Percentiles rank a stretch among this genome's conserved stretches.
These are phyloP conservation scores for Calidris pugnax DNA, from an alignment of 2,113 vertebrate genomes.

Conservation along the genomic window DNA sequence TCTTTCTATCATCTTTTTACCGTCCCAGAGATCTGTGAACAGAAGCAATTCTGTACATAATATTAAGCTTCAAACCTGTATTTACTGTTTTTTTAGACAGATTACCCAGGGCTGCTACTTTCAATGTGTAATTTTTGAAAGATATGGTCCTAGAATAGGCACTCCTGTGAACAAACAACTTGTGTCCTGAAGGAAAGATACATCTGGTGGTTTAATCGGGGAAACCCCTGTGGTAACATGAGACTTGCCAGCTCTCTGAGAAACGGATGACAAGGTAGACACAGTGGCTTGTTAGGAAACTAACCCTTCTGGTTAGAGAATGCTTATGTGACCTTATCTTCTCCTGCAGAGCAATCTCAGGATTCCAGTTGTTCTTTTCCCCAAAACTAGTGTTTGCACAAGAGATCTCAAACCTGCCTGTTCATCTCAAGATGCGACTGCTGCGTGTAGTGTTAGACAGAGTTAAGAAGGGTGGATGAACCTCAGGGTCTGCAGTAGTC, in stretches of 20 bases:
- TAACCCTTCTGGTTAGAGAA: background rate
- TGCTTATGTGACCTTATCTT: background rate
- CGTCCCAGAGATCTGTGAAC: background rate
- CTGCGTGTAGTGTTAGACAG: background rate
- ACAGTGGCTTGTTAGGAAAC: background rate
- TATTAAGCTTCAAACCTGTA: background rate
- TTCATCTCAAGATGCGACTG: background rate
- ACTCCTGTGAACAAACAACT: background rate
- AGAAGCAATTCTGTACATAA: background rate
- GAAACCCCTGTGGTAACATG: background rate
- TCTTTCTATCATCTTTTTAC: background rate
- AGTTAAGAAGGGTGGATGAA: background rate
- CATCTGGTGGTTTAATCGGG: background rate
- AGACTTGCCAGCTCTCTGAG: background rate
- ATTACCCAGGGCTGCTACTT: background rate
- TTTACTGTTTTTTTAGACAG: background rate
- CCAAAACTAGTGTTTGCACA: background rate
- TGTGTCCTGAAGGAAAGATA: background rate
- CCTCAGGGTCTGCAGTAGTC: rapidly evolving
- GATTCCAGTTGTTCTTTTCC: background rate
- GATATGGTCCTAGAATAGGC: background rate
- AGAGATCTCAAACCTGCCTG: background rate
- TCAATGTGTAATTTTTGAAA: background rate
- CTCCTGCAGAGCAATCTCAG: background rate
- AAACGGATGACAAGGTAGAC: background rate